These are phyloP conservation scores for Leucophora obtusa DNA, from an alignment of 2,888 invertebrate genomes.

Conservation along the genomic window DNA sequence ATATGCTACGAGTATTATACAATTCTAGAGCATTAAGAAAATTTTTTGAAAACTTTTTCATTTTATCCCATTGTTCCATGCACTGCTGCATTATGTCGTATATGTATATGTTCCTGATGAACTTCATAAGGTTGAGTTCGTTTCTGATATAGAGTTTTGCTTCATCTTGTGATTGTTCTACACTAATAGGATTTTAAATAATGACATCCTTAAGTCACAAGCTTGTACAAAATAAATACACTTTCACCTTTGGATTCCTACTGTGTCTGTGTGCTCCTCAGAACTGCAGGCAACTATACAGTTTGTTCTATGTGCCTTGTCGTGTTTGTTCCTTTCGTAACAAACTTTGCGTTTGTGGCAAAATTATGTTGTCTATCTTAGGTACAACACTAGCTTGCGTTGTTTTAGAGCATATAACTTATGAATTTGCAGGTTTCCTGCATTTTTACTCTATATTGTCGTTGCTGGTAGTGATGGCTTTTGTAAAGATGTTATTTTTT, in stretches of 20 bases:
- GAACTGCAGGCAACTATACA: not conserved
- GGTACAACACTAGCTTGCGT: not conserved
- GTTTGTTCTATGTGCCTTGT: not conserved
- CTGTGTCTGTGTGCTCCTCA: constrained; percentile 10
- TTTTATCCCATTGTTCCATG: not conserved
- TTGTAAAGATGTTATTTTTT: not conserved
- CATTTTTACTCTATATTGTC: not conserved
- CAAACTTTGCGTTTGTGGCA: not conserved
- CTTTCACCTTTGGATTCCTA: constrained; percentile 46
- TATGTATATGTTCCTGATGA: not conserved
- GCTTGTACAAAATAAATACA: constrained; percentile 52
- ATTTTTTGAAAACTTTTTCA: no score
- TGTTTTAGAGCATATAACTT: not conserved
- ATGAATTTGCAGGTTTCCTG: constrained; percentile 3
- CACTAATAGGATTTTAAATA: constrained; percentile 59
- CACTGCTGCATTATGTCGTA: not conserved
- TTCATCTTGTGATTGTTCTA: constrained; percentile 46
- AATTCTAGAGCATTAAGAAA: no score
- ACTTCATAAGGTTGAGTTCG: not conserved
- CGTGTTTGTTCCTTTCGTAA: not conserved
- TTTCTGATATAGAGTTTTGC: not conserved
- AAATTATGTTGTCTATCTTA: not conserved
- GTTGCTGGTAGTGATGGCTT: not conserved
- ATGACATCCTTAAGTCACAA: constrained; percentile 58
- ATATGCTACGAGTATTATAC: no score